These are phyloP conservation scores for Campylorhamphus procurvoides DNA, from an alignment of 2,113 vertebrate species.

Conservation along the genomic window DNA sequence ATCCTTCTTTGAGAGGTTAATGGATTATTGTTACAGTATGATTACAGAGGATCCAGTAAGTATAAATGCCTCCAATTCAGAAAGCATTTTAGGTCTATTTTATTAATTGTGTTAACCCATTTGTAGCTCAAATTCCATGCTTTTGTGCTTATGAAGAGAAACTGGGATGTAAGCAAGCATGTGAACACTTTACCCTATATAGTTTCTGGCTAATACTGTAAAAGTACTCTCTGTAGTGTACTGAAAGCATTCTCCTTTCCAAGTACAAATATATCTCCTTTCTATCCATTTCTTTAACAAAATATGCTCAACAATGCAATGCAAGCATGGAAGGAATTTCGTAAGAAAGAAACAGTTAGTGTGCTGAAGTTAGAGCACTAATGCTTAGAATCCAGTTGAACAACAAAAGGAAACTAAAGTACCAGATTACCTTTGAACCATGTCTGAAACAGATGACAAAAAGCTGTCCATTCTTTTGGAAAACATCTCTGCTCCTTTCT, in stretches of 20 bases:
- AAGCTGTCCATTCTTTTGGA: conserved; percentile 91
- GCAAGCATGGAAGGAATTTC: neutral
- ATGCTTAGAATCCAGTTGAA: neutral
- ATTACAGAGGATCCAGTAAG: neutral
- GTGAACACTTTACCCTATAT: neutral
- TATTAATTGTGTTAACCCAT: neutral
- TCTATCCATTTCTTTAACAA: neutral
- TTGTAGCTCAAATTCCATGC: neutral
- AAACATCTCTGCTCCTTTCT: conserved; percentile 93
- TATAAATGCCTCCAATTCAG: neutral
- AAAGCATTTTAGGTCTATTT: neutral
- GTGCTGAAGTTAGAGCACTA: rapidly evolving
- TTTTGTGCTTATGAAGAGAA: neutral
- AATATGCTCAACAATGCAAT: neutral
- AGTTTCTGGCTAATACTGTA: neutral
- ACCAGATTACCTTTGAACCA: conserved; percentile 86
- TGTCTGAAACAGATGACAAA: conserved; percentile 84
- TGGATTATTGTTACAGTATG: neutral
- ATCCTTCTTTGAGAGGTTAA: neutral
- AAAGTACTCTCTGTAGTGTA: neutral
- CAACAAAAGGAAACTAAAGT: neutral
- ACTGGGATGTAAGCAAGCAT: neutral
- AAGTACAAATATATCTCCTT: neutral
- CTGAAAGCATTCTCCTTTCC: neutral
- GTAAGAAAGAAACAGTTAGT: neutral